Evolutionary conservation across 2,797 vertebrate genomes (phyloP).

Genomic region (Fistularia commersonii): DNA sequence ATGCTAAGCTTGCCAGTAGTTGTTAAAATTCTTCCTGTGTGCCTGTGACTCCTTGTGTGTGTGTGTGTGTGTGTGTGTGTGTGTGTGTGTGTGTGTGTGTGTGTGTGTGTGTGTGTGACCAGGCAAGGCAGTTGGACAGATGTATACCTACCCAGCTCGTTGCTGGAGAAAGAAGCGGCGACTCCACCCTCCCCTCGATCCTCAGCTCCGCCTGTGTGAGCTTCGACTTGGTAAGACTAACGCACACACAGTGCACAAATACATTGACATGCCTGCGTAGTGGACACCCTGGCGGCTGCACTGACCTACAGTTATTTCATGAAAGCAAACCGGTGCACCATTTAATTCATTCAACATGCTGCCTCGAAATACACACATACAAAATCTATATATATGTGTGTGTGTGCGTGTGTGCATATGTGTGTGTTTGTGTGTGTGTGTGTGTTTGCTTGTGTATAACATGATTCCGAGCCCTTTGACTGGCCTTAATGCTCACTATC

Average conservation of each 20-base stretch:
- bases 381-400: slow-evolving; percentile 1
- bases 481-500: slow-evolving; percentile 47
- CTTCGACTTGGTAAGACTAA: slow-evolving; percentile 85
- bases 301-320: too few relatives aligned
- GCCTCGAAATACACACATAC: not conserved
- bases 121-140: slow-evolving; percentile 92
- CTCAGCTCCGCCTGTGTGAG: slow-evolving; percentile 92
- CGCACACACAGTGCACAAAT: slow-evolving; percentile 6
- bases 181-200: slow-evolving; percentile 91
- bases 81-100: slow-evolving; percentile 52
- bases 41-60: slow-evolving; percentile 23
- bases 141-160: slow-evolving; percentile 95
- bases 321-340: not conserved
- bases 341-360: too few relatives aligned
- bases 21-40: slow-evolving; percentile 52
- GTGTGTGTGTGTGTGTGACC: slow-evolving; percentile 40
- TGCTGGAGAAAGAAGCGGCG: slow-evolving; percentile 97
- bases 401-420: not conserved
- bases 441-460: not conserved
- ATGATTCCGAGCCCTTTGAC: slow-evolving; percentile 8
- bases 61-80: slow-evolving; percentile 39
- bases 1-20: slow-evolving; percentile 27
- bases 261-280: slow-evolving; percentile 1
- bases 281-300: too few relatives aligned
- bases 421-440: not conserved